Evolutionary conservation across 2,113 vertebrate genomes (phyloP), one percentile per base, ranked within the genome.

Genomic region (Esox niger): DNA sequence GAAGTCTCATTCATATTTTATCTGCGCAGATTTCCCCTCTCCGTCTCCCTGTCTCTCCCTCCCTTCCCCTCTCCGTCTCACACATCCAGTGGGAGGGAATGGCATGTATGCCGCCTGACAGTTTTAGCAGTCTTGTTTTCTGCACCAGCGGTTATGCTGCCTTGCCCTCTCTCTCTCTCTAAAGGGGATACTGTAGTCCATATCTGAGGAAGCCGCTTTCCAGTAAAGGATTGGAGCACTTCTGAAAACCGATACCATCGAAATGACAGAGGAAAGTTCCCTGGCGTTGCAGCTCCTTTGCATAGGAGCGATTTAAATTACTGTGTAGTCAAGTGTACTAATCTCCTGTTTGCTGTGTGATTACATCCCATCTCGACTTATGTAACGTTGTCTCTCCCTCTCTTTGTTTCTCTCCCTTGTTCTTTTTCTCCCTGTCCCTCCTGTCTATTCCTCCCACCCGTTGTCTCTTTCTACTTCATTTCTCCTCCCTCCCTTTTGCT

Each of bases 1-100:
- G 46, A 20, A 26, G 21, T 35, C 73, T 71, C 70, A 71, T 79
- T 54, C 65, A 76, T 82, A 70, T 74, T 79, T 70, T 38, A 78
- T 73, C 56, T 54, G 35, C 31, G 27, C 62, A 70, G 26, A 67
- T 54, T 70, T 61, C 29, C 30, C 2, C 67, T 32, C 8, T 15
- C 38, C 6, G 23, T 25, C 49, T n/a, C 58, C 33, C 31, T n/a
- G n/a, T 61, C 31, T 61, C 59, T 9, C 17, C 38, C 23, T 21
- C 13, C 47, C 8, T n/a, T n/a, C 13, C 47, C 3, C 47, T 4
- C 55, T 57, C 26, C 29, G 11, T 58, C 56, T 2, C 47, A 49
- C 47, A 49, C 5, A 38, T 38, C 35, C 35, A 38, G 35, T 38
- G 5, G 35, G 11, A 38, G 11, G 5, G 35, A 38, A 1, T 54